Evolutionary conservation across 2,888 invertebrate genomes (phyloP).

Genomic region (Polymixis flavicincta): DNA sequence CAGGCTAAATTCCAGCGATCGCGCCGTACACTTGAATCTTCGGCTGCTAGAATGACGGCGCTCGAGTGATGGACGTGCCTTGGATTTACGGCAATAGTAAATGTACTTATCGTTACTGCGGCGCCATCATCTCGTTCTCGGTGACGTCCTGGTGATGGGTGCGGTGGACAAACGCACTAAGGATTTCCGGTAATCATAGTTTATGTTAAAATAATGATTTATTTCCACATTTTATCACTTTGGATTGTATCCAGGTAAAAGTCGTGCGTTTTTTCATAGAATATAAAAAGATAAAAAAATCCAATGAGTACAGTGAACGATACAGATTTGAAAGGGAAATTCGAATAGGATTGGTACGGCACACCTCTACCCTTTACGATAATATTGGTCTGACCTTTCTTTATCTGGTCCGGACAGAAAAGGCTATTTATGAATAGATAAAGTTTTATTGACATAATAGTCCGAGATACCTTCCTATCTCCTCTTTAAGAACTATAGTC

Average conservation of each 20-base stretch:
- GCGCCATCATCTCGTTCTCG: too few relatives aligned
- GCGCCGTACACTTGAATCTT: too few relatives aligned
- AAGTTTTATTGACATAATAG: conserved; percentile 22
- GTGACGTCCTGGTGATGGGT: too few relatives aligned
- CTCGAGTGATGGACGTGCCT: too few relatives aligned
- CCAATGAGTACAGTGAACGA: neutral
- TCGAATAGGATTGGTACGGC: conserved; percentile 13
- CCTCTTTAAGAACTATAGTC: neutral
- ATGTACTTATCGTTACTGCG: too few relatives aligned
- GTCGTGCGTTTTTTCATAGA: neutral
- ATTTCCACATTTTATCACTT: neutral
- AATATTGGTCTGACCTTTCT: conserved; percentile 36
- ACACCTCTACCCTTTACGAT: conserved; percentile 8
- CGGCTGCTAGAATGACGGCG: too few relatives aligned
- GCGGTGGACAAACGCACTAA: too few relatives aligned
- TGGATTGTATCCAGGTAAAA: neutral
- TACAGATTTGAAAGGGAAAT: conserved; percentile 36
- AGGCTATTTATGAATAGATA: conserved; percentile 33
- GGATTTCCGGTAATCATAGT: neutral
- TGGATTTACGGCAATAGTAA: too few relatives aligned
- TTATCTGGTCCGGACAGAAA: conserved; percentile 23
- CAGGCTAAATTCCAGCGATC: too few relatives aligned
- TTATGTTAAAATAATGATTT: neutral
- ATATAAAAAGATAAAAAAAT: neutral
- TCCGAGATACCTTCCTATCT: neutral